Evolutionary conservation across 1,140 invertebrate genomes (phyloP), one percentile per base, ranked within the genome.

Genomic region (Dendroctonus ponderosae): DNA sequence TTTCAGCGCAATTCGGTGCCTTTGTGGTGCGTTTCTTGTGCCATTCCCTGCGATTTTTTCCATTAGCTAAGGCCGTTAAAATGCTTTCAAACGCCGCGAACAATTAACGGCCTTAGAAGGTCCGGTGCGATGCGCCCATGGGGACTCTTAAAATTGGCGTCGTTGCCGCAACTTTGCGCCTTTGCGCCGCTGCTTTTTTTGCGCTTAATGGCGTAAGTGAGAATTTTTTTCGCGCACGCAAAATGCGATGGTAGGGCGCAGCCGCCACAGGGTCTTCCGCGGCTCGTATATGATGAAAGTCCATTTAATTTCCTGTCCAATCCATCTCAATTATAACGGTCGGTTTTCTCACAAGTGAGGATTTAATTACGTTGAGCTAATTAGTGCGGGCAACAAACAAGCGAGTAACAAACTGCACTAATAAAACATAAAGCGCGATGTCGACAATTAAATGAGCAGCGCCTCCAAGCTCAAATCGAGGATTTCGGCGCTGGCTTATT

Each of bases 311-410:
- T 56, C 53, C 53, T 41, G 53, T 11, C 53, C 11, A 26, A 56
- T 56, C 15, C 50, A 52, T 52, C 50, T 52, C 15, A 9, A 52
- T 26, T 52, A 52, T 52, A 52, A 52, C 50, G 50, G 50, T 52
- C 44, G 44, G 50, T 26, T 15, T 12, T 46, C 9, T 9, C 44
- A 37, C 50, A 52, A 52, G 50, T 52, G 50, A 52, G 50, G 50
- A 52, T 52, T 52, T 52, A 52, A 52, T 52, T 52, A 52, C 50
- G 50, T 9, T 26, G 50, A 26, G n/a, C 50, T 52, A 52, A 52
- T 52, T 52, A 52, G 50, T 26, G 37, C 50, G 8, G 9, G 44
- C 44, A 46, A 46, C 44, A 9, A 9, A 46, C 26, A 46, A 46
- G 44, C 12, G 12, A 15, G 37, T 52, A 46, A 52, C 50, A 14